A percentile compares a stretch with the other conserved stretches of the same genome.
Evolutionary conservation across 2,797 vertebrate species (phyloP).

Genomic region (Girardinus metallicus): DNA sequence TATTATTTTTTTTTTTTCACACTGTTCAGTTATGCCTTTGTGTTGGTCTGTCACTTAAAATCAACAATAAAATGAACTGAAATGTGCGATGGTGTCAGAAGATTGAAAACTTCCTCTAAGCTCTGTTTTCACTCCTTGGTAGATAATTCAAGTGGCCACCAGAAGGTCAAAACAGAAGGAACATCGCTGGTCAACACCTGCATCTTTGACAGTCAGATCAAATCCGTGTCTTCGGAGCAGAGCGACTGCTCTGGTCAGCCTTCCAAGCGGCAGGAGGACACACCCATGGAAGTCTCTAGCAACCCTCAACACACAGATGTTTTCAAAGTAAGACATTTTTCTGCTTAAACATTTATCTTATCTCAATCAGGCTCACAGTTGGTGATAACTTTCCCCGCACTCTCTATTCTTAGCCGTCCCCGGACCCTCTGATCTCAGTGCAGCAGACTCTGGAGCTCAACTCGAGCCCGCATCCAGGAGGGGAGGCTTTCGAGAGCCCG

Average conservation of each 20-base stretch:
- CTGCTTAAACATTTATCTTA: background rate
- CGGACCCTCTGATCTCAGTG: constrained; percentile 86
- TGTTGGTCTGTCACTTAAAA: background rate
- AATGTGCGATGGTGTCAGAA: background rate
- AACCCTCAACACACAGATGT: constrained; percentile 84
- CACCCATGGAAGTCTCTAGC: constrained; percentile 95
- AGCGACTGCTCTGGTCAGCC: constrained; percentile 82
- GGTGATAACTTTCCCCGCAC: constrained; percentile 19
- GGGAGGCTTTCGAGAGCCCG: constrained; percentile 85
- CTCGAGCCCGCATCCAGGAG: constrained; percentile 81
- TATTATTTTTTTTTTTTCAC: too few species aligned
- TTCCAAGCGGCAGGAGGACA: constrained; percentile 90
- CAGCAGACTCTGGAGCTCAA: constrained; percentile 89
- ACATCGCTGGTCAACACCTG: constrained; percentile 89
- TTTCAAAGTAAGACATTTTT: constrained; percentile 81
- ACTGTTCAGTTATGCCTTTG: background rate
- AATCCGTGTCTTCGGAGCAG: constrained; percentile 81
- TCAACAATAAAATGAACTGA: background rate
- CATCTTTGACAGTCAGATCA: constrained; percentile 93
- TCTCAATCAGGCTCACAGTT: background rate
- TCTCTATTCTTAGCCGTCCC: constrained; percentile 70
- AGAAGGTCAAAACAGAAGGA: constrained; percentile 92
- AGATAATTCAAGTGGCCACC: constrained; percentile 84
- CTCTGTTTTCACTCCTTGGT: constrained; percentile 49
- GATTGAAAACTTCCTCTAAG: background rate